These are phyloP conservation scores for Philantomba maxwellii DNA, from an alignment of 2,113 vertebrate species.

Conservation along the genomic window DNA sequence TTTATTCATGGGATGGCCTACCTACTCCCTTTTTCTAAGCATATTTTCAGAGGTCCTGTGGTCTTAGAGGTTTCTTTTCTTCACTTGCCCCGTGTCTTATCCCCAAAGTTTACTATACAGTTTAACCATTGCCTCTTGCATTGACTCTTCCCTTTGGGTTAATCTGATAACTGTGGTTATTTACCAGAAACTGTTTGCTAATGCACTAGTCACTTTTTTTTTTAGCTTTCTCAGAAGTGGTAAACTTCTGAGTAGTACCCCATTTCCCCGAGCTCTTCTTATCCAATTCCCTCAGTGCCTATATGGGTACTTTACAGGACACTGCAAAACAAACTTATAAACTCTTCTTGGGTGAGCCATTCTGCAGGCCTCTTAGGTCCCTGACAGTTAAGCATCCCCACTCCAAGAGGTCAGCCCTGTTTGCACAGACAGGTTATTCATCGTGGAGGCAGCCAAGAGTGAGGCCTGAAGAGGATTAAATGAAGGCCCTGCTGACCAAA, in stretches of 20 bases:
- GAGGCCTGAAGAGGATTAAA: conserved; percentile 24
- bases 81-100: background rate
- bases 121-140: rapidly evolving
- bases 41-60: background rate
- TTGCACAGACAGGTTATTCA: background rate
- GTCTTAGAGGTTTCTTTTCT: background rate
- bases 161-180: background rate
- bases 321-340: background rate
- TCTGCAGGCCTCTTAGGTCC: background rate
- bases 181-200: background rate
- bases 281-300: background rate
- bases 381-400: background rate
- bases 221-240: background rate
- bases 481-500: background rate
- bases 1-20: background rate
- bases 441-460: background rate
- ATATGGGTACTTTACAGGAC: background rate
- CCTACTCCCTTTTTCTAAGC: background rate
- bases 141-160: background rate
- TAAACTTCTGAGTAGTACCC: background rate
- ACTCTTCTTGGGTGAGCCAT: background rate
- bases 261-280: conserved; percentile 9
- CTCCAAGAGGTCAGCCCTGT: background rate
- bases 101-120: background rate
- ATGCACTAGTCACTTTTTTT: background rate